Base-by-base conservation (phyloP, 1,140 invertebrate species). In the Micrasema longulum region DNA sequence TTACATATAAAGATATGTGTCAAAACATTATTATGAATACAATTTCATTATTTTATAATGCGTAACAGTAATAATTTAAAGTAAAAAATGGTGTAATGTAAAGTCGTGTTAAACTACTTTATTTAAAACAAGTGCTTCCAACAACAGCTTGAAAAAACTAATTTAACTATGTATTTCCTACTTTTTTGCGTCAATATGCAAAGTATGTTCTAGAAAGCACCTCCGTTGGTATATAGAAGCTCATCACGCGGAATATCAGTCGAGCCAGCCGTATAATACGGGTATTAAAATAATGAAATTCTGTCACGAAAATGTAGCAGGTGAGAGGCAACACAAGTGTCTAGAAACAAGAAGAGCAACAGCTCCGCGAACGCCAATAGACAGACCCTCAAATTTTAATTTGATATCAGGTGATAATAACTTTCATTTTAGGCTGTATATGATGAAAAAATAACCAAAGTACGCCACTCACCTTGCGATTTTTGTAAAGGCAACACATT, bases 361-460 rank as follows among this genome's bases (percentile, higher is more conserved):
- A 57, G 31, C 53, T 36, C 31, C 23, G 14, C 60, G 22, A 41
- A n/a, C n/a, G 36, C 16, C 43, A 26, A 47, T 45, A 45, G 60
- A 43, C 43, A 26, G 43, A 22, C 60, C 60, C 60, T 66, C 43
- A 48, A 48, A 66, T 50, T 66, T 48, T 66, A 66, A 66, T 66
- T 66, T 66, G 50, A 66, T 66, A 50, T 66, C 26, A 31, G 45
- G 18, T 16, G 63, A 66, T 66, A 50, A 66, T 50, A 66, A 66
- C 43, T 66, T 66, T 66, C 63, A 50, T 57, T 57, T 35, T 31
- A 31, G 20, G 18, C 36, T 23, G 60, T 63, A 45, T 22, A 36
- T 45, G 38, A 41, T 23, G 22, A 63, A 57, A 57, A 57, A 35
- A 36, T 9, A n/a, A 12, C 2, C 10, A 36, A 57, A 57, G 22